Base-by-base conservation (phyloP, 92 coral and sea anemone genomes). In the Heteractis magnifica region DNA sequence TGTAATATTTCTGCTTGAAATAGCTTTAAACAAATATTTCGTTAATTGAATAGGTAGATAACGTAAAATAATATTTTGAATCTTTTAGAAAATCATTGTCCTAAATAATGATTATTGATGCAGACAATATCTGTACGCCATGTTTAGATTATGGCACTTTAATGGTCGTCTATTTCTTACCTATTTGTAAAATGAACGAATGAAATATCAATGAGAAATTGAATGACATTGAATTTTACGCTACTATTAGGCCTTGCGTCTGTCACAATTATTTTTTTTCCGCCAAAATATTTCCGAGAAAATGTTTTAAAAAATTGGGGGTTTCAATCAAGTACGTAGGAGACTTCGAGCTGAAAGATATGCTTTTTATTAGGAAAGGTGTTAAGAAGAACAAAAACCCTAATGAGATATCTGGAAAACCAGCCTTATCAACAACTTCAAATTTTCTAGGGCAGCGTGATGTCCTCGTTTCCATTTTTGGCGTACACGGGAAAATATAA, bases 141-240 rank as follows among this genome's bases (percentile, higher is more conserved):
- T 72, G 48, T 49, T 80, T 80, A 80, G 51, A 65, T 62, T 80
- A 80, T 80, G 51, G 83, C 74, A 71, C 71, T 80, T 80, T 80
- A 80, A 80, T 80, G 82, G 48, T 14, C 44, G 23, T 41, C 5
- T 80, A 49, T 80, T 80, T 80, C 75, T 20, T 71, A 49, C 51
- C 49, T 60, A 80, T 80, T 65, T 56, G 52, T 48, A 80, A 65
- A 50, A 56, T 49, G 19, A 12, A 60, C 72, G 53, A 12, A 8
- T 79, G 20, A 58, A 48, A 16, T 59, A 60, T 34, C 4, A 26
- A 60, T 59, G 21, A 13, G 20, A 77, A 52, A 12, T 34, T 21
- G 62, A 59, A 41, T 56, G 68, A 60, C 49, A 59, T 21, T 19
- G 5, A 19, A 76, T 52, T 72, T 13, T 14, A 11, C 52, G 10